Evolutionary conservation across 2,888 invertebrate species (phyloP).

Genomic region (Amaurobius ferox): DNA sequence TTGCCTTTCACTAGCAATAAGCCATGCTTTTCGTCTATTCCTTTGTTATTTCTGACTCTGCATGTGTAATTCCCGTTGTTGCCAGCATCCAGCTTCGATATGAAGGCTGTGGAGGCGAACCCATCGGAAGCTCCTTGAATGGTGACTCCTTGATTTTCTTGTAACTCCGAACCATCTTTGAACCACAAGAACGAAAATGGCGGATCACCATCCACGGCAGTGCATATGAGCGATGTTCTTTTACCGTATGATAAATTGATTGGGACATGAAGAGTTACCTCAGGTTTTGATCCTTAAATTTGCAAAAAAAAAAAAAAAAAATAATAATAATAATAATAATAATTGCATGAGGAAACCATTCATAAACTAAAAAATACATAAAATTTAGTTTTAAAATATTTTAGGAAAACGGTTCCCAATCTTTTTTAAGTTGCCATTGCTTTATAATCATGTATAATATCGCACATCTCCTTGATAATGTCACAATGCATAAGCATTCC

Average conservation of each 20-base stretch:
- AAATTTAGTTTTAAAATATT: too few relatives aligned
- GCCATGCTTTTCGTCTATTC: constrained; percentile 17
- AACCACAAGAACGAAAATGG: constrained; percentile 50
- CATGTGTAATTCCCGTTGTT: constrained; percentile 52
- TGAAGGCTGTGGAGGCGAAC: constrained; percentile 2
- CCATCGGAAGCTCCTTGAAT: constrained; percentile 1
- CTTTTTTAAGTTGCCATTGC: too few relatives aligned
- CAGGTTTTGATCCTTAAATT: too few relatives aligned
- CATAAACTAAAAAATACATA: too few relatives aligned
- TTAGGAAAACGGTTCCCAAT: too few relatives aligned
- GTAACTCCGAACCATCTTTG: constrained; percentile 25
- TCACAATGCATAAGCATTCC: too few relatives aligned
- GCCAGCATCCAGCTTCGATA: neutral
- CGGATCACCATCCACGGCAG: constrained; percentile 38
- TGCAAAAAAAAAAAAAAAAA: too few relatives aligned
- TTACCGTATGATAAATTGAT: neutral
- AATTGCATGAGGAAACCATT: too few relatives aligned
- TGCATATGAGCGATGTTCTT: constrained; percentile 24
- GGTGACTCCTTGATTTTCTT: neutral
- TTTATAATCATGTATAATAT: too few relatives aligned
- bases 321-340: too few relatives aligned
- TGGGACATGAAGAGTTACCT: constrained; percentile 10
- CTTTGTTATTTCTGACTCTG: constrained; percentile 13
- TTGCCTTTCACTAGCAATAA: constrained; percentile 33
- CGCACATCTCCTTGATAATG: too few relatives aligned